phyloP scores from a whole-genome alignment of 1,140 invertebrate genomes.

The Anastrepha obliqua region DNA sequence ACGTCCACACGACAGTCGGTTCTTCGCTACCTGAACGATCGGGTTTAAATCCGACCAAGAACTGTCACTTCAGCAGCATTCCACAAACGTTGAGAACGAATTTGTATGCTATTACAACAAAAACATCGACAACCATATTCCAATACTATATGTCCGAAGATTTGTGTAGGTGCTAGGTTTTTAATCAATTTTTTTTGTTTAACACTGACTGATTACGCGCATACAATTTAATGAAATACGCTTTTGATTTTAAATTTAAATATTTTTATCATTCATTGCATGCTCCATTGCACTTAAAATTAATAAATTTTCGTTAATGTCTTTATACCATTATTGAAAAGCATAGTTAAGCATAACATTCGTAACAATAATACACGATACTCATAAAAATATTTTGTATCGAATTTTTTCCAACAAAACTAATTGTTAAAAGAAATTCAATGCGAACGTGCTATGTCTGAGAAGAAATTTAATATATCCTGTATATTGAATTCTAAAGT shows the following conservation, averaged over 20 bases:
- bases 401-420: slow-evolving; percentile 7
- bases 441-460: slow-evolving; percentile 98
- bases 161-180: no score
- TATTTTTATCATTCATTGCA: background rate
- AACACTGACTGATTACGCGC: no score
- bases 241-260: background rate
- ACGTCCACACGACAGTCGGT: no score
- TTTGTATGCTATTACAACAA: no score
- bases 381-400: slow-evolving; percentile 16
- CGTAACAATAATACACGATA: slow-evolving; percentile 45
- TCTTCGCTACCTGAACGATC: no score
- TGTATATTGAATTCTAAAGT: slow-evolving; percentile 96
- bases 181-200: no score
- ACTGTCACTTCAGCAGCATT: no score
- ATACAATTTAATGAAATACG: background rate
- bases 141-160: no score
- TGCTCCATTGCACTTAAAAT: slow-evolving; percentile 27
- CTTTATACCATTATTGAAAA: slow-evolving; percentile 22
- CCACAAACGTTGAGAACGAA: no score
- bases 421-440: slow-evolving; percentile 70
- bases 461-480: slow-evolving; percentile 97
- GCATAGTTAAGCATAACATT: slow-evolving; percentile 40
- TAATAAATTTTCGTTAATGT: background rate
- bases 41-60: no score
- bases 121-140: no score